Base-by-base conservation (phyloP, 1,140 invertebrate species). In the Leptestheria dahalacensis region DNA sequence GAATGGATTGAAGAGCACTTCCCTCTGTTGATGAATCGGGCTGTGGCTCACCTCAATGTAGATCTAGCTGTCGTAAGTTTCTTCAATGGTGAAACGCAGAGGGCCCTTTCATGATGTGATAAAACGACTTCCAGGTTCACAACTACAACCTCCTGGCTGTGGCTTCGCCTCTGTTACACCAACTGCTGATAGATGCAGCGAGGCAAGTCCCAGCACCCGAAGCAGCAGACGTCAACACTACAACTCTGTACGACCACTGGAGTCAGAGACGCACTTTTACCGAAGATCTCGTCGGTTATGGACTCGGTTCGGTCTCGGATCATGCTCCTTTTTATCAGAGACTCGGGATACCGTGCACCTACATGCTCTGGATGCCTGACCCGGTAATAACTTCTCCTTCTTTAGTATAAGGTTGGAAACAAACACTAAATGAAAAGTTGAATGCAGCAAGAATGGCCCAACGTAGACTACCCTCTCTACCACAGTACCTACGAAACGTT, bases 11-110 rank as follows among this genome's bases (percentile, higher is more conserved):
- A 70, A 46, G 65, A 69, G 50, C 61, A 65, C 51, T 20, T 41
- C 0, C 61, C 57, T 4, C 62, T 69, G 25, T 64, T 72, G 12
- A 29, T 61, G 4, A 60, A 65, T 33, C 59, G 72, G 57, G 69
- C 68, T 26, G 66, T 74, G 21, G 72, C 68, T 25, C 72, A 73
- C 53, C 64, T 73, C 24, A 73, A 72, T 62, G 63, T 67, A 41
- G 70, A 72, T 53, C 64, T 67, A 18, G 62, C 68, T 28, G 65
- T 70, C 33, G 59, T 68, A 20, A 60, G 61, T 33, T 62, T 59
- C 21, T 64, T 61, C 49, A 65, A 64, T 60, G n/a, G n/a, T n/a
- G n/a, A n/a, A n/a, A n/a, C n/a, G n/a, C n/a, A n/a, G n/a, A n/a
- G n/a, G n/a, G n/a, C n/a, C n/a, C n/a, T n/a, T n/a, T n/a, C n/a